These are phyloP conservation scores for Ostrea edulis DNA, from an alignment of 1,140 invertebrate genomes.

Conservation along the genomic window DNA sequence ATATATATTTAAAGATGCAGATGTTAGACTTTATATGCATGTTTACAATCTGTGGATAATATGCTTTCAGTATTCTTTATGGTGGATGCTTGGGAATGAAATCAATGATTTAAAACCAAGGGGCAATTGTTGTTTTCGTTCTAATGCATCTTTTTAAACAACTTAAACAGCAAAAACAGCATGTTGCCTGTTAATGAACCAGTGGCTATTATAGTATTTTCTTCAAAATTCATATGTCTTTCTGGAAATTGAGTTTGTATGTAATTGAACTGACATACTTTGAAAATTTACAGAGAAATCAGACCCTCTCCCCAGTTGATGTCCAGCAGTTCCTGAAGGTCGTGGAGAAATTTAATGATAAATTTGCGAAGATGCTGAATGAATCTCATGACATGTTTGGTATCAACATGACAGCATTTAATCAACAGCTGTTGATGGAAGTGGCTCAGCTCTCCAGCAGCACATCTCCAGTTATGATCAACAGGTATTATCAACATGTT, in stretches of 20 bases:
- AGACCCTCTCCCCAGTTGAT: constrained; percentile 9
- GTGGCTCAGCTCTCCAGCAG: not conserved
- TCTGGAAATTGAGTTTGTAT: not conserved
- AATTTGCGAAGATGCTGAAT: constrained; percentile 38
- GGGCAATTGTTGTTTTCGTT: too few relatives aligned
- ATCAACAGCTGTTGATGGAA: not conserved
- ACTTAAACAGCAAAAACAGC: too few relatives aligned
- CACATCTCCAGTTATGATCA: not conserved
- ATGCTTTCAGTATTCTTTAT: too few relatives aligned
- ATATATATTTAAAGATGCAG: too few relatives aligned
- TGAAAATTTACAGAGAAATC: constrained; percentile 1
- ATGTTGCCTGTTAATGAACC: too few relatives aligned
- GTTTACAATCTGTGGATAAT: too few relatives aligned
- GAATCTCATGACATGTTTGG: not conserved
- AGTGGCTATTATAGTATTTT: too few relatives aligned
- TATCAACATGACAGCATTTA: constrained; percentile 12
- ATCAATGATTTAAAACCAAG: too few relatives aligned
- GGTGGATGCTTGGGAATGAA: too few relatives aligned
- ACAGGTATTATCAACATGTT: not conserved
- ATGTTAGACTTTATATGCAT: too few relatives aligned
- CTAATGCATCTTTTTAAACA: too few relatives aligned
- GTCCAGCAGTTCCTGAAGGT: constrained; percentile 24
- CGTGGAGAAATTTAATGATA: constrained; percentile 32
- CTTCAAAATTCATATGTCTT: not conserved
- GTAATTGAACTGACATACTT: not conserved